These are phyloP conservation scores for Portunus trituberculatus DNA, from an alignment of 1,140 invertebrate genomes.

Conservation along the genomic window DNA sequence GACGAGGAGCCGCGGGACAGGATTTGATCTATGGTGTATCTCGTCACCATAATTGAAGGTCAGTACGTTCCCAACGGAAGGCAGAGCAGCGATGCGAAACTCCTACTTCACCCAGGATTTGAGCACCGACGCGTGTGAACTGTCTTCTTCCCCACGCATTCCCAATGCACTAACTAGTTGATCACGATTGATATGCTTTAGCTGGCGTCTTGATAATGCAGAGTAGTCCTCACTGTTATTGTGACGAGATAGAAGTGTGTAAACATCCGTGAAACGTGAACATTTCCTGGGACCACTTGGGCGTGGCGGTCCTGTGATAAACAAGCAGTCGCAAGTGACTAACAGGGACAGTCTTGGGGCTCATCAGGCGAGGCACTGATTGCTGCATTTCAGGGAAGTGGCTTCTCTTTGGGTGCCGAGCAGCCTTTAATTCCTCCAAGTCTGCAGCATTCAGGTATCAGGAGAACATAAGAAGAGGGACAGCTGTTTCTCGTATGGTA, in stretches of 20 bases:
- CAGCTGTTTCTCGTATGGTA: background rate
- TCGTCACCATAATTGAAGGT: conserved; percentile 36
- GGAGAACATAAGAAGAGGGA: background rate
- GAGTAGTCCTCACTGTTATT: background rate
- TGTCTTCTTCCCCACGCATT: too few species aligned
- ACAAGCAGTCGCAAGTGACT: background rate
- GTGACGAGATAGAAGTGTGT: background rate
- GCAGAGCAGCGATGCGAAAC: too few species aligned
- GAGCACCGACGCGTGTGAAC: too few species aligned
- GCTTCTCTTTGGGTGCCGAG: background rate
- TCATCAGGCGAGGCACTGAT: conserved; percentile 42
- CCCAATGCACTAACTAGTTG: too few species aligned
- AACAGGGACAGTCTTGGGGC: background rate
- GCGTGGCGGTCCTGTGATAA: background rate
- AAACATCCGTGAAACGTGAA: background rate
- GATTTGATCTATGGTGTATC: conserved; percentile 62
- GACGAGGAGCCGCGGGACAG: background rate
- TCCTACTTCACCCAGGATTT: too few species aligned
- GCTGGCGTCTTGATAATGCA: background rate
- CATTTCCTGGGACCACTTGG: background rate
- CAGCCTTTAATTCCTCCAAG: background rate
- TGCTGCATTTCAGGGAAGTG: conserved; percentile 25
- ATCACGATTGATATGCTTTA: too few species aligned
- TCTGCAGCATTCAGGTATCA: background rate
- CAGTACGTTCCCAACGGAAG: background rate